Evolutionary conservation across 2,888 invertebrate species (phyloP), one percentile per base, ranked within the genome.

Genomic region (Drosophila vallismaia): DNA sequence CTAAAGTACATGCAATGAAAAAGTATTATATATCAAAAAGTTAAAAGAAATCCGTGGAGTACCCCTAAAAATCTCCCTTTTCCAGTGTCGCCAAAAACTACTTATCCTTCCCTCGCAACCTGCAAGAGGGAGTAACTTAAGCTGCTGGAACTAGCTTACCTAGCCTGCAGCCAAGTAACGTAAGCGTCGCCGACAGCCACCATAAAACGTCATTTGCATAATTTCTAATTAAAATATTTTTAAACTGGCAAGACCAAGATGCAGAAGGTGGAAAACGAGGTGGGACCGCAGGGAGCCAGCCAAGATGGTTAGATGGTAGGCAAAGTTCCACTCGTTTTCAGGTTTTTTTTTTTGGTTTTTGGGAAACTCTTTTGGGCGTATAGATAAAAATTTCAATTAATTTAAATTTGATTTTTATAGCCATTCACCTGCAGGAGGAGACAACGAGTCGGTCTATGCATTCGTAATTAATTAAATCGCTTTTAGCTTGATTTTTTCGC

Each of bases 381-480:
- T 73, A 70, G 71, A 84, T 78, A 76, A 75, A 51, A 81, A 79
- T 74, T 77, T 79, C 64, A 77, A 87, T 85, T 85, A 71, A 83
- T 79, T 83, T 82, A 87, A 81, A 84, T 81, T 81, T 67, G 56
- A 71, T 71, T 79, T 86, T 80, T 76, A 77, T 68, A 71, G 74
- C 71, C 73, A 71, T 85, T 81, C 75, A 84, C 79, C 82, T 76
- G 87, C 70, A 66, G 74, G 60, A 70, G 45, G 12, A 78, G 48
- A 62, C 44, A 52, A 64, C 44, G 7, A 9, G 14, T n/a, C n/a
- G 45, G 49, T 52, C 63, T 67, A 79, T 89, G 89, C 83, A 89
- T 89, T 87, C 75, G 76, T 89, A 89, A 89, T 89, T 89, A 89
- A 89, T 89, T 89, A 88, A 89, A 88, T 88, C 77, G 77, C 77